These are phyloP conservation scores for Bradypus variegatus DNA, from an alignment of 2,797 vertebrate genomes.

Conservation along the genomic window DNA sequence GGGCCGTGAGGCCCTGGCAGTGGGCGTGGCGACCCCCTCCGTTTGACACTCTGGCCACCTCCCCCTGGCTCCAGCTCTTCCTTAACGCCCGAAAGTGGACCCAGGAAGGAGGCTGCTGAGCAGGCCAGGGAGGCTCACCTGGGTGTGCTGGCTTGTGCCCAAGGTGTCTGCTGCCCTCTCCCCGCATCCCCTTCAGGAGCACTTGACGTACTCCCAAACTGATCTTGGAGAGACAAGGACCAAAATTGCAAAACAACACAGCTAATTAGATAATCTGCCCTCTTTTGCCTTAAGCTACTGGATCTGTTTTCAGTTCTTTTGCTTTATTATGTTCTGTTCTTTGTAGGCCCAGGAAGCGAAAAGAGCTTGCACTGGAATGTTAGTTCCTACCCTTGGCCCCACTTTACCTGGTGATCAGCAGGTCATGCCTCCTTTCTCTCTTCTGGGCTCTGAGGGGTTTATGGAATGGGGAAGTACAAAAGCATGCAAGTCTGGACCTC, in stretches of 20 bases:
- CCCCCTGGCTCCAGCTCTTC: conserved; percentile 88
- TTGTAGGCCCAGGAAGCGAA: background rate
- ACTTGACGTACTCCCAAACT: background rate
- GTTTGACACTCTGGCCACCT: conserved; percentile 71
- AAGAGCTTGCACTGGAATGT: background rate
- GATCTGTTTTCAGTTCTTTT: background rate
- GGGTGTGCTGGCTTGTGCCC: background rate
- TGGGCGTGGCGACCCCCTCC: conserved; percentile 85
- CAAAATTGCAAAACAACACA: background rate
- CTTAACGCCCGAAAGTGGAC: conserved; percentile 85
- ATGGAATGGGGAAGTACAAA: background rate
- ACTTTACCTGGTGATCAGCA: background rate
- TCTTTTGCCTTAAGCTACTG: background rate
- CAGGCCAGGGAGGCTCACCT: fast-evolving
- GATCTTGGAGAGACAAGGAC: background rate
- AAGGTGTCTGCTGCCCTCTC: background rate
- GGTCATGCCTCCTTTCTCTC: fast-evolving
- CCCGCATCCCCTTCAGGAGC: background rate
- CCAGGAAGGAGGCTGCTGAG: conserved; percentile 47
- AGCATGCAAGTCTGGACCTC: background rate
- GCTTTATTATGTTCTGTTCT: background rate
- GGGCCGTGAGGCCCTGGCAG: conserved; percentile 88
- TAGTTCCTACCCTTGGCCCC: background rate
- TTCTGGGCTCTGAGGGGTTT: background rate
- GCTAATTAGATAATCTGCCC: background rate